These are phyloP conservation scores for Callyntrura guangdongensis DNA, from an alignment of 2,888 invertebrate genomes.

Conservation along the genomic window DNA sequence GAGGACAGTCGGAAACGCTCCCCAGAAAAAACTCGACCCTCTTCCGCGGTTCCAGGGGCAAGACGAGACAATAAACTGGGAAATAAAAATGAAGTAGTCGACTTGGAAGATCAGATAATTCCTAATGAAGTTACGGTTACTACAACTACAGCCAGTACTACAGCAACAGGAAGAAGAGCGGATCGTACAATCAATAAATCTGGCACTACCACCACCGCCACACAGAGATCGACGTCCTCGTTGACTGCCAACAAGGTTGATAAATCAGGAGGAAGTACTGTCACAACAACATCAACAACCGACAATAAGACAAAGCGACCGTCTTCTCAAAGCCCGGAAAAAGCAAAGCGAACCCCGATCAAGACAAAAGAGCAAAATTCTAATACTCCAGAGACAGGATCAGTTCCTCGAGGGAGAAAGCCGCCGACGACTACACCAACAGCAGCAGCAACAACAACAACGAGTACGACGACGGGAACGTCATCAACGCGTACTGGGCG, in stretches of 20 bases:
- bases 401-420: conserved; percentile 66
- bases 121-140: conserved; percentile 1
- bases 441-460: background rate
- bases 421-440: conserved; percentile 57
- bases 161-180: conserved; percentile 22
- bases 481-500: background rate
- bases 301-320: conserved; percentile 48
- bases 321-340: conserved; percentile 71
- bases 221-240: conserved; percentile 44
- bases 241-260: conserved; percentile 56
- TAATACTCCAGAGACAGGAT: conserved; percentile 25
- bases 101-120: conserved; percentile 80
- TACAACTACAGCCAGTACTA: conserved; percentile 8
- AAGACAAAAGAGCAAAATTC: conserved; percentile 50
- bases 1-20: conserved; percentile 69
- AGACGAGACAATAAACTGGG: conserved; percentile 3
- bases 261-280: conserved; percentile 59
- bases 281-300: background rate
- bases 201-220: background rate
- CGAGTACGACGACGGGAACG: background rate
- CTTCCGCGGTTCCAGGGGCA: background rate
- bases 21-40: conserved; percentile 58
- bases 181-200: conserved; percentile 34
- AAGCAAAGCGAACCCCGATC: conserved; percentile 67
- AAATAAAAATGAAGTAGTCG: background rate